Evolutionary conservation across 1,140 invertebrate genomes (phyloP), one percentile per base, ranked within the genome.

Genomic region (Heliconius nattereri): DNA sequence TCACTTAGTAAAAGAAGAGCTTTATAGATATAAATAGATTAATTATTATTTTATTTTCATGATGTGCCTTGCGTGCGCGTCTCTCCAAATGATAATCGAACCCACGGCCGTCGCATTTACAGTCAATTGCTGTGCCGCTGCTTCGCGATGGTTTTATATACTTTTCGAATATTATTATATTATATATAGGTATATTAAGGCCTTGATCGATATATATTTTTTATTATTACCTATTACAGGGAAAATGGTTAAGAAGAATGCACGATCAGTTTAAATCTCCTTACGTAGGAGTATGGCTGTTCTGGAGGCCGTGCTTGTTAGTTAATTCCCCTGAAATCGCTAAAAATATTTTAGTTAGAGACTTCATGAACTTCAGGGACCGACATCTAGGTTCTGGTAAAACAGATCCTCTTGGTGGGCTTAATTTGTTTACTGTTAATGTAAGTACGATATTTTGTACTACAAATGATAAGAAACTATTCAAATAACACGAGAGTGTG

Each of bases 281-380:
- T 2, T 91, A 89, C 71, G 57, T 87, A 1, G 90, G 90, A 3
- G 85, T 89, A 7, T 92, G 89, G 89, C 35, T 87, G 57, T 89
- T 92, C 71, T 90, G 87, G 89, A 81, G 86, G 26, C 91, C 87
- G 23, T 86, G 81, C 0, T 81, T 91, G 1, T 37, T 92, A 13
- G 71, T 92, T 45, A 89, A 90, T 74, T 82, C 76, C 1, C 88
- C 88, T 0, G 83, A 90, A 0, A 78, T 92, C 0, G 84, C 89
- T 1, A 79, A 79, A 3, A 85, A 83, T n/a, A 83, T 92, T 19
- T 85, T 92, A 0, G 78, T 89, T 19, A 89, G 85, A 35, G 89
- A 92, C 40, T 77, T 82, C 8, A 85, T 82, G 8, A 78, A 81
- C 79, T 92, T 92, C 70, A 81, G 86, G 32, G 82, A 91, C 72